Percentiles rank a stretch among this genome's conserved stretches.
Evolutionary conservation across 2,797 vertebrate species (phyloP).

Genomic region (Bradypodion ventrale): DNA sequence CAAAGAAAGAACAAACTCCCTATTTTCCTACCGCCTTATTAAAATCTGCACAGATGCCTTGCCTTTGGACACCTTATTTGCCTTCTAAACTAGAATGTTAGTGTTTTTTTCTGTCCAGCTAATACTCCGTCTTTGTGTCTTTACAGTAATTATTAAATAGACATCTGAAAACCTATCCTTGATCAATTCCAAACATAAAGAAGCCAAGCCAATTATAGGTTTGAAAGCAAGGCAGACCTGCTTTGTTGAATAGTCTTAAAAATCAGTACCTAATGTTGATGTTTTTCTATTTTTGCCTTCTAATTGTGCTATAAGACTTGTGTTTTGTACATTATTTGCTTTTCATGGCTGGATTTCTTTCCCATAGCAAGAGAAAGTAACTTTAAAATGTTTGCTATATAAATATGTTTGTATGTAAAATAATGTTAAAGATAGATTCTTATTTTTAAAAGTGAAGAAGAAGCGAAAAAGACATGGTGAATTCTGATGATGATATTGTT

Average conservation of each 20-base stretch:
- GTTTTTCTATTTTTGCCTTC: not conserved
- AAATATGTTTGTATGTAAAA: constrained; percentile 19
- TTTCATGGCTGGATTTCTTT: constrained; percentile 44
- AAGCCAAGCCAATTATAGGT: constrained; percentile 41
- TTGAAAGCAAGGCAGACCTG: not conserved
- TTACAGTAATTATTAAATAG: not conserved
- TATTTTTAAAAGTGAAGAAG: not conserved
- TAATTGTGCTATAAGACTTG: constrained; percentile 32
- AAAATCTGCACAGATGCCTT: constrained; percentile 17
- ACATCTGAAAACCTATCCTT: not conserved
- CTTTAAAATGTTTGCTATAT: not conserved
- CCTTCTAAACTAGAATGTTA: not conserved
- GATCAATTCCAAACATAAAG: constrained; percentile 32
- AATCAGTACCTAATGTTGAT: constrained; percentile 18
- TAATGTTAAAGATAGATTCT: constrained; percentile 40
- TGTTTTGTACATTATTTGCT: constrained; percentile 46
- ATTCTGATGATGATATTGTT: constrained; percentile 47
- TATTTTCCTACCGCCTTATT: not conserved
- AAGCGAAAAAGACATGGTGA: constrained; percentile 27
- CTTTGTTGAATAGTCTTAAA: constrained; percentile 35
- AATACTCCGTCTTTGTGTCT: not conserved
- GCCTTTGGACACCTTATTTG: no score
- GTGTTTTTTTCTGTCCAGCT: not conserved
- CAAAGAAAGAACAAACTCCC: not conserved
- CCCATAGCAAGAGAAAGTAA: constrained; percentile 25